Base-by-base conservation (phyloP, 1,140 invertebrate species). In the Rhynchophorus ferrugineus region DNA sequence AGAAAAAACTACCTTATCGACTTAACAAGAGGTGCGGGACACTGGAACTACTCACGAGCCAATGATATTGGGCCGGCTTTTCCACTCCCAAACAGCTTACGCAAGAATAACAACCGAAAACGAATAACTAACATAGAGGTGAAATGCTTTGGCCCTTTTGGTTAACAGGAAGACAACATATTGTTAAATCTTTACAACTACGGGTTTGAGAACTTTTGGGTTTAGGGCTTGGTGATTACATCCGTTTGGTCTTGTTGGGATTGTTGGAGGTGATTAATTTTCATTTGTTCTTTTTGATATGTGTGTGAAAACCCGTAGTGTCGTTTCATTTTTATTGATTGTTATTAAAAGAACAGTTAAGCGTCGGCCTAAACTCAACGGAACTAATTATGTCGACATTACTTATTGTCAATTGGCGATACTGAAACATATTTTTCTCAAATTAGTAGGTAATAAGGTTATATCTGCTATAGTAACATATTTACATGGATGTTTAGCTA, bases 391-490 rank as follows among this genome's bases (percentile, higher is more conserved):
- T 36, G 33, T 20, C 19, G 19, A n/a, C 43, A 36, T 44, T 53
- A 53, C 44, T 53, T 53, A 53, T 53, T 53, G 50, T 53, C 50
- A 42, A 53, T 53, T 53, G 43, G 50, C 34, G 50, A 53, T 53
- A 53, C 50, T 53, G 50, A 53, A 53, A 53, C 42, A 24, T 53
- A 49, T 44, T 50, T 9, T 17, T 29, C 13, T 16, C 11, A 22
- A 39, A 43, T 19, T 21, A 37, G 20, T 20, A 37, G 17, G 49
- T 34, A 34, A 35, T 29, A 29, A 29, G 11, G 24, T 29, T 29
- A 8, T 41, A 18, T 17, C 18, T 18, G 38, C 38, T 44, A 44
- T 44, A 44, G 20, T 44, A 44, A 44, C 43, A 44, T 44, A 44
- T 44, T 44, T 44, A 44, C 43, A 44, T 34, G 22, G 17, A 34